Percentiles rank a stretch among this genome's conserved stretches.
These are phyloP conservation scores for Drosophila willistoni DNA, from an alignment of 1,140 invertebrate species.

Conservation along the genomic window DNA sequence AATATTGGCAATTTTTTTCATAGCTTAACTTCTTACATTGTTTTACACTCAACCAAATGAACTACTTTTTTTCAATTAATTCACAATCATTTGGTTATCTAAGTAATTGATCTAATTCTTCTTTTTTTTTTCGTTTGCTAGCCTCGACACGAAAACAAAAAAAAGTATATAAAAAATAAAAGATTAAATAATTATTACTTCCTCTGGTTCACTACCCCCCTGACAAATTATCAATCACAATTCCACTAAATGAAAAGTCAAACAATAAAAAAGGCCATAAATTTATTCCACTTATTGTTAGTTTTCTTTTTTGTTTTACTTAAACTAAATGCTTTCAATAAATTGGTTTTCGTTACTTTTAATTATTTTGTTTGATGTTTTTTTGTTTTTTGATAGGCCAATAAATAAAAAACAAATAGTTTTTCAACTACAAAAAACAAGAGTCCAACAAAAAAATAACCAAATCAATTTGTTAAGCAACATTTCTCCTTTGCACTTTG, in stretches of 20 bases:
- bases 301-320: neutral
- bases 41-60: neutral
- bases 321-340: constrained; percentile 18
- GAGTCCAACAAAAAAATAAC: too few species aligned
- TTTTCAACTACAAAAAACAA: constrained; percentile 44
- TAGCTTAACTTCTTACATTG: too few species aligned
- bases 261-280: constrained; percentile 31
- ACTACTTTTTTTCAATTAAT: neutral
- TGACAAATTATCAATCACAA: constrained; percentile 27
- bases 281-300: constrained; percentile 10
- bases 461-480: constrained; percentile 39
- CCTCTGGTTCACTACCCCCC: neutral
- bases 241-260: constrained; percentile 35
- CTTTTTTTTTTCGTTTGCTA: neutral
- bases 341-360: constrained; percentile 2
- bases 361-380: neutral
- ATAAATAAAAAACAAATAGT: constrained; percentile 35
- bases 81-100: neutral
- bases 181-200: constrained; percentile 25
- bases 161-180: constrained; percentile 4
- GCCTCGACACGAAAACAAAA: constrained; percentile 11
- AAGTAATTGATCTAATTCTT: constrained; percentile 6
- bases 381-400: constrained; percentile 4
- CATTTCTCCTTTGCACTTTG: constrained; percentile 48
- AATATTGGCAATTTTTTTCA: too few species aligned